Base-by-base conservation (phyloP, 2,797 vertebrate genomes). In the Pangasius krempfi region DNA sequence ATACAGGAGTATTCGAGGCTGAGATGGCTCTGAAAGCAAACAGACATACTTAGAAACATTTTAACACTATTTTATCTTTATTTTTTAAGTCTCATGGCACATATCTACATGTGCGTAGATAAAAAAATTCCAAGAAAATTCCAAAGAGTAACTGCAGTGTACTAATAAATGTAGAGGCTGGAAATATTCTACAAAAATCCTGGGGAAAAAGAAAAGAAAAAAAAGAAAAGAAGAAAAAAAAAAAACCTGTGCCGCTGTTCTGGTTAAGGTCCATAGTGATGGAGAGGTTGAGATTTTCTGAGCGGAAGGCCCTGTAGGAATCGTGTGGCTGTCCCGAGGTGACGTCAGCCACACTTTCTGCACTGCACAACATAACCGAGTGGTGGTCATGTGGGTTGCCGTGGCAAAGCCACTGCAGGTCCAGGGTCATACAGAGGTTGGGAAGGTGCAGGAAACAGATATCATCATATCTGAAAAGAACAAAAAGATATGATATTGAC, bases 351-450 rank as follows among this genome's bases (percentile, higher is more conserved):
- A 98, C 90, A 81, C 96, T 98, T 80, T 98, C 97, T 0, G 97
- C 96, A 89, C 97, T 97, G 94, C 98, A 98, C 90, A 99, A 95
- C 93, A 96, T 97, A 89, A 99, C 97, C 0, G 96, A 90, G 0
- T 99, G 97, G 92, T 99, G 99, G 95, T 99, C 98, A 0, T 98
- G 96, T 86, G 99, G 98, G 95, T 99, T 99, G 58, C 99, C 99
- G 0, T 98, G 98, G 93, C 98, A 99, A 90, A 99, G 95, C 99
- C 98, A 99, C 89, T 98, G 98, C 90, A 99, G 95, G 94, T 98
- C 98, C 92, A 99, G 96, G 0, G 96, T 98, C 98, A 99, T 99
- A 93, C 96, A 97, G 87, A 99, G 96, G 92, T 98, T 97, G 7
- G 98, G 98, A 88, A 99, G 94, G 92, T 98, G 97, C 73, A 99